These are phyloP conservation scores for Thymelicus lineola DNA, from an alignment of 2,888 invertebrate genomes.

Conservation along the genomic window DNA sequence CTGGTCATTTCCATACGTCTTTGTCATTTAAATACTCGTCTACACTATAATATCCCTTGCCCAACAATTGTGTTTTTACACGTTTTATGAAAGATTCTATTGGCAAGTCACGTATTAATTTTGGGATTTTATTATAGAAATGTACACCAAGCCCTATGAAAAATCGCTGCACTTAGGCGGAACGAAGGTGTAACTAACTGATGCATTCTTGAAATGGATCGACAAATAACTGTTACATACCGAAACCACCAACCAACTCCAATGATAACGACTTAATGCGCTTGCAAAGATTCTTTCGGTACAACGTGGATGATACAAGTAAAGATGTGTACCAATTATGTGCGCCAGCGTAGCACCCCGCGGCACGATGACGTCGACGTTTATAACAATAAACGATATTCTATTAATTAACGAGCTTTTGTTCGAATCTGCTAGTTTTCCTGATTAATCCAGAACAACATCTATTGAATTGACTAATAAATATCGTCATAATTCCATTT, in stretches of 20 bases:
- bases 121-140: too few species aligned
- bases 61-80: too few species aligned
- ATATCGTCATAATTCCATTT: constrained; percentile 20
- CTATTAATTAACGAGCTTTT: constrained; percentile 33
- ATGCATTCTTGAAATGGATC: not conserved
- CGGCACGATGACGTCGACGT: constrained; percentile 39
- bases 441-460: not conserved
- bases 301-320: constrained; percentile 13
- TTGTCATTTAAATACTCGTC: too few species aligned
- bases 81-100: too few species aligned
- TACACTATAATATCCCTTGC: too few species aligned
- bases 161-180: too few species aligned
- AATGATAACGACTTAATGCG: not conserved
- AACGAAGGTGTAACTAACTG: too few species aligned
- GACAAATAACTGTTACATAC: constrained; percentile 5
- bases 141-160: too few species aligned
- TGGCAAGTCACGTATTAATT: too few species aligned
- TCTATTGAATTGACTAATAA: too few species aligned
- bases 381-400: constrained; percentile 43
- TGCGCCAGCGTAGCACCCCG: constrained; percentile 53
- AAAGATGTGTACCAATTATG: constrained; percentile 39
- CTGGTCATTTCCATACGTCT: too few species aligned
- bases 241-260: not conserved
- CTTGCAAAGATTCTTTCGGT: constrained; percentile 5
- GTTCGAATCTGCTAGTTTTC: constrained; percentile 20